phyloP scores from a whole-genome alignment of 2,113 vertebrate genomes.

The Anas platyrhynchos region DNA sequence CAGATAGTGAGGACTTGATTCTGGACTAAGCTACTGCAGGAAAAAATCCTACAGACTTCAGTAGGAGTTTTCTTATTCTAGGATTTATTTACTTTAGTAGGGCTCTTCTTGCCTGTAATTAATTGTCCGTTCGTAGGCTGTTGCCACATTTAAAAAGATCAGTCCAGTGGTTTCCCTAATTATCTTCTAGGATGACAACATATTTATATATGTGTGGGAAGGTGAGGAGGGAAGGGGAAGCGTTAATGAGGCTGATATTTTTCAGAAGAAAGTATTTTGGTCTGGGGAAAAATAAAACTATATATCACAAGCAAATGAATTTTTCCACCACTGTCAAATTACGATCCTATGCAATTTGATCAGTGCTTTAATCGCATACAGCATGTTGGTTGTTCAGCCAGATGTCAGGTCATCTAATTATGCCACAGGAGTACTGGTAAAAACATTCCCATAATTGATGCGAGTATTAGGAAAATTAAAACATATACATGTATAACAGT shows the following conservation, averaged over 20 bases:
- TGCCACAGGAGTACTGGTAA: not conserved
- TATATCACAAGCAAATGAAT: not conserved
- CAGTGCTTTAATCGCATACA: not conserved
- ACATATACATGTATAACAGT: not conserved
- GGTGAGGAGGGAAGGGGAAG: not conserved
- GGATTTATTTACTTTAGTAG: not conserved
- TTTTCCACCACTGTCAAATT: not conserved
- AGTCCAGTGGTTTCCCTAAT: not conserved
- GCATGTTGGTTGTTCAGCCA: not conserved
- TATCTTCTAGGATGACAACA: not conserved
- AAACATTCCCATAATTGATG: not conserved
- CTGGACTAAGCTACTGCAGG: not conserved
- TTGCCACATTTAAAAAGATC: not conserved
- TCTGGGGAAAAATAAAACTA: not conserved
- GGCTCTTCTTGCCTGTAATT: not conserved
- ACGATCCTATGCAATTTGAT: not conserved
- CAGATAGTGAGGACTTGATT: not conserved
- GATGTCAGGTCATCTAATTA: not conserved
- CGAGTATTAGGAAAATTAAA: conserved; percentile 16
- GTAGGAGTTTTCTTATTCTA: not conserved
- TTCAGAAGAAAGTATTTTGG: not conserved
- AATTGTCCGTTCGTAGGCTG: not conserved
- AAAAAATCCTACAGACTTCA: not conserved
- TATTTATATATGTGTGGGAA: not conserved
- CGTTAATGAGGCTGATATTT: not conserved